Base-by-base conservation (phyloP, 30 jellyfish, hydroid and myxozoan genomes). In the Hydractinia echinata region DNA sequence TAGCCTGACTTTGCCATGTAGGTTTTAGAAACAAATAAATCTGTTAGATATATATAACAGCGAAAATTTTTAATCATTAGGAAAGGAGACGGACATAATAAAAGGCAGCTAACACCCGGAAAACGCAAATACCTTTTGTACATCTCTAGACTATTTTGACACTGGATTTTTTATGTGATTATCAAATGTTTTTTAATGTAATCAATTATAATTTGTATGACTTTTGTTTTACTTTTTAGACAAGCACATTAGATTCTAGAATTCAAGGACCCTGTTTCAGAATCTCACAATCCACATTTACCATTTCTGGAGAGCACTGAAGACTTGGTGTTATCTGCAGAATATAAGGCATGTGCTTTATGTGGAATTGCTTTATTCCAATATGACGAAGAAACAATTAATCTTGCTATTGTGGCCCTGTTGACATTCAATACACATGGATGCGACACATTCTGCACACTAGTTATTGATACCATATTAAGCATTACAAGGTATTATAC, bases 391-490 rank as follows among this genome's bases (percentile, higher is more conserved):
- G 96, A 92, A 61, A 80, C 70, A 9, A 76, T 88, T 20, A 88
- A 81, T 39, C 84, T 88, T 7, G 81, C 95, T 79, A 82, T 94
- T 21, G 90, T 94, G 48, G 90, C 81, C 18, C 67, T 94, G 86
- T 88, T 95, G 50, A 94, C 99, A 50, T 94, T 88, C 70, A n/a
- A 69, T 94, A 53, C 96, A 94, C 81, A 81, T 94, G 55, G 97
- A 88, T 53, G 91, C 99, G 7, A 94, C 78, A 60, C 51, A 82
- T 87, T 91, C 99, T 53, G 99, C 99, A 4, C 99, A n/a, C 54
- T 79, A 64, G 72, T 94, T 14, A 88, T 94, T 88, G 95, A 94
- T 49, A 82, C 89, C 52, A 76, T 94, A 5, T 49, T 72, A 18
- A 62, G 82, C 30, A 95, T 94, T 5, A 84, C 91, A 86, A 76